Conservation (phyloP, 2,888 invertebrate species). For the Napeogenes sylphis region DNA sequence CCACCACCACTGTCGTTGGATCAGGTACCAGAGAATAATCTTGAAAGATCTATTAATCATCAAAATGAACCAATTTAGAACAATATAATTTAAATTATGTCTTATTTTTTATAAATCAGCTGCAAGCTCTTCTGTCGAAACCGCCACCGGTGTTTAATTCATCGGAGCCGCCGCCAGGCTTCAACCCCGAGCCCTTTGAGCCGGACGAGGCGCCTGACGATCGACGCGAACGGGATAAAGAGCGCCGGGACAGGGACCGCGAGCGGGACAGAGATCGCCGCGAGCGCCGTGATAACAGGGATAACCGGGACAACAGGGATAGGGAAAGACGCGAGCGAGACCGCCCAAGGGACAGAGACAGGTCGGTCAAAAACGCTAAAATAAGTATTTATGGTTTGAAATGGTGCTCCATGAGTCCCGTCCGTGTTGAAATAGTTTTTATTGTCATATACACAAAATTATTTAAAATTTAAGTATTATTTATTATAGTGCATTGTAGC, state of each 20-base stretch:
- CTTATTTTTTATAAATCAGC: slow-evolving; percentile 40
- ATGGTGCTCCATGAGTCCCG: too few species aligned
- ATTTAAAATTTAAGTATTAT: too few species aligned
- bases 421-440: too few species aligned
- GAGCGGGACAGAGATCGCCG: slow-evolving; percentile 37
- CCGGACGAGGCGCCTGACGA: slow-evolving; percentile 49
- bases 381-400: not conserved
- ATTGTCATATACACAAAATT: too few species aligned
- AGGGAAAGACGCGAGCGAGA: slow-evolving; percentile 30
- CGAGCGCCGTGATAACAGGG: slow-evolving; percentile 24
- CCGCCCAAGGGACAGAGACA: slow-evolving; percentile 31
- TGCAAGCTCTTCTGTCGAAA: slow-evolving; percentile 75
- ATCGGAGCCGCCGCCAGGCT: slow-evolving; percentile 63
- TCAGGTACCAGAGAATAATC: slow-evolving; percentile 42
- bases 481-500: too few species aligned
- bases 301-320: slow-evolving; percentile 24
- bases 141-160: slow-evolving; percentile 72
- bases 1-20: slow-evolving; percentile 48
- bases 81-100: not conserved
- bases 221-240: slow-evolving; percentile 49
- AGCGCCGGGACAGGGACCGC: slow-evolving; percentile 49
- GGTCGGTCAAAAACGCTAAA: slow-evolving; percentile 23
- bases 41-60: too few species aligned
- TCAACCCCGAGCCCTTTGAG: slow-evolving; percentile 56
- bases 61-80: too few species aligned